Evolutionary conservation across 2,888 invertebrate species (phyloP), one percentile per base, ranked within the genome.

Genomic region (Philonicus albiceps): DNA sequence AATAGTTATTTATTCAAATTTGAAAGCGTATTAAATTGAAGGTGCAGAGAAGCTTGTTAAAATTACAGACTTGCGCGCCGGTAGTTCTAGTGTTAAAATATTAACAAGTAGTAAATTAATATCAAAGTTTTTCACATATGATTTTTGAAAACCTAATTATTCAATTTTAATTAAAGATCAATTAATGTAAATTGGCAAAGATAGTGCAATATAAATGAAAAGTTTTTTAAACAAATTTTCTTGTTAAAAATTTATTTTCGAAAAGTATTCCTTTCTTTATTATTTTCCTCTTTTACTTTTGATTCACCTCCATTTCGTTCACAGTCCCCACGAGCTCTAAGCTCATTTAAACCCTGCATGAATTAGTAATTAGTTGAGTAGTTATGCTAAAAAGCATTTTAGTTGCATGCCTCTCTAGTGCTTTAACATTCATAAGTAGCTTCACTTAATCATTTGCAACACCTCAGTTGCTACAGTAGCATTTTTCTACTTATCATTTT

Each of bases 291-390:
- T 86, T 30, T 80, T 84, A 86, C 87, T 86, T 76, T 88, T 89
- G 86, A 86, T 91, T 92, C 91, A 90, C 90, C 88, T 89, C 90
- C 92, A 91, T 91, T 90, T 90, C 90, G 90, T 90, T 90, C 89
- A 90, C 90, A 90, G 89, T 89, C 89, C 89, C 83, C 88, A 88
- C 87, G 87, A 88, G 75, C 73, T 31, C 11, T 43, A 49, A 30
- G 40, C 73, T 73, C 72, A 72, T 40, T 37, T 76, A 3, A 49
- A 31, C 37, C 85, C 75, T 37, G 85, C 85, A 85, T 85, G 85
- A 75, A 84, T 40, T 81, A 84, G 84, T 84, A 43, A 37, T 73
- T 73, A 81, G 78, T n/a, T 49, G 49, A 78, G 64, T 64, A 64
- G 64, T 64, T 64, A 31, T 74, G 27, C 34, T 74, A 7, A n/a